A percentile compares a stretch with the other conserved stretches of the same genome.
Evolutionary conservation across 53 echinoderm and acorn worm species (phyloP).

Genomic region (Glandiceps talaboti): DNA sequence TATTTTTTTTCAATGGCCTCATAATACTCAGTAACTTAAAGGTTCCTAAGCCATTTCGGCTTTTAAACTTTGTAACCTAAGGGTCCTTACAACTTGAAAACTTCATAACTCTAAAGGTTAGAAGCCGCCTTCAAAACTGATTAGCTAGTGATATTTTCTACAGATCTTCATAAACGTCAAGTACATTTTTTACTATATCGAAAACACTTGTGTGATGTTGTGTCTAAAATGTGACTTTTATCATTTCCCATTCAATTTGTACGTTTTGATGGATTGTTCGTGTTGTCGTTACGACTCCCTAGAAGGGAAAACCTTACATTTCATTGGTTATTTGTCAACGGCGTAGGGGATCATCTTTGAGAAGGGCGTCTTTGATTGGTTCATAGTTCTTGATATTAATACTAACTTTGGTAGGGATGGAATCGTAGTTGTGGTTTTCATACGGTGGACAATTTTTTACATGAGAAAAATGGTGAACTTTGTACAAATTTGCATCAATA

Average conservation of each 20-base stretch:
- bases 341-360: no score
- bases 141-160: neutral
- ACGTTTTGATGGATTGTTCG: neutral
- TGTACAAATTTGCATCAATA: neutral
- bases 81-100: no score
- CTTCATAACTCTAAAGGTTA: no score
- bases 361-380: no score
- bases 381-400: neutral
- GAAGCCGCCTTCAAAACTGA: no score
- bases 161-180: neutral
- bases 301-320: neutral
- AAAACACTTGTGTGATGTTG: neutral
- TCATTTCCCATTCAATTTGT: neutral
- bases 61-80: no score
- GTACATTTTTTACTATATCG: no score
- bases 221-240: neutral
- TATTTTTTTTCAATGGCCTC: no score
- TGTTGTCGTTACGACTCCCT: neutral
- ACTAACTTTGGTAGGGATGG: neutral
- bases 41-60: no score
- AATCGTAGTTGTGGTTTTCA: neutral
- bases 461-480: neutral
- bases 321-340: no score
- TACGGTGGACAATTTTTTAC: neutral
- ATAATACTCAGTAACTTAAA: no score